phyloP scores from a whole-genome alignment of 2,888 invertebrate species.

The Trachelus stipa region DNA sequence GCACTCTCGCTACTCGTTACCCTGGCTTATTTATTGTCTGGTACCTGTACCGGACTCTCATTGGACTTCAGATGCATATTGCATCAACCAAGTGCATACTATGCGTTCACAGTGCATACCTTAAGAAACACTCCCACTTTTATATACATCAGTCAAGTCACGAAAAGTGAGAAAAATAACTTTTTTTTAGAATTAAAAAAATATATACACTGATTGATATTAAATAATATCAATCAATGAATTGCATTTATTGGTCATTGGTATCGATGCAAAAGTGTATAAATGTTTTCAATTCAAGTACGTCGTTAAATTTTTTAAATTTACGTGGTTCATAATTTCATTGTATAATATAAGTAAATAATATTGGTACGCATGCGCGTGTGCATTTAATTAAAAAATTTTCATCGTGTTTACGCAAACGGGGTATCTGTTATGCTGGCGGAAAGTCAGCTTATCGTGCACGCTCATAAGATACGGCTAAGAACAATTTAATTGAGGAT shows the following conservation, averaged over 20 bases:
- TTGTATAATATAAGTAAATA: not conserved
- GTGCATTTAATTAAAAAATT: not conserved
- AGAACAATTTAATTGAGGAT: slow-evolving; percentile 45
- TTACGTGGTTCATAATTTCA: not conserved
- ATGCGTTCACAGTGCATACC: not conserved
- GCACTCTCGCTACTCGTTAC: slow-evolving; percentile 31
- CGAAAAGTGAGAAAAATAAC: too few species aligned
- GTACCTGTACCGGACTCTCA: slow-evolving; percentile 18
- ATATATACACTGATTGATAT: too few species aligned
- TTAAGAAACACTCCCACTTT: not conserved
- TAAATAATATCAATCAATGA: too few species aligned
- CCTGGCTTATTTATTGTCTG: slow-evolving; percentile 43
- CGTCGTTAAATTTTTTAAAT: not conserved
- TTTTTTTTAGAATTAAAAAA: too few species aligned
- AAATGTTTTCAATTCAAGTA: too few species aligned
- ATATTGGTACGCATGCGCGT: not conserved
- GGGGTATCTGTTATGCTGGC: slow-evolving; percentile 13
- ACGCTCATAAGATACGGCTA: slow-evolving; percentile 29
- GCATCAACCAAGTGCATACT: not conserved
- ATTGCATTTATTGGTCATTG: too few species aligned
- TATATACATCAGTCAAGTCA: not conserved
- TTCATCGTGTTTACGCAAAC: slow-evolving; percentile 1
- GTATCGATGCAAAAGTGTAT: too few species aligned
- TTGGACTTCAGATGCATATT: not conserved
- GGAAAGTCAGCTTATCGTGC: slow-evolving; percentile 38